These are phyloP conservation scores for Melitaea cinxia DNA, from an alignment of 1,140 invertebrate genomes.

Conservation along the genomic window DNA sequence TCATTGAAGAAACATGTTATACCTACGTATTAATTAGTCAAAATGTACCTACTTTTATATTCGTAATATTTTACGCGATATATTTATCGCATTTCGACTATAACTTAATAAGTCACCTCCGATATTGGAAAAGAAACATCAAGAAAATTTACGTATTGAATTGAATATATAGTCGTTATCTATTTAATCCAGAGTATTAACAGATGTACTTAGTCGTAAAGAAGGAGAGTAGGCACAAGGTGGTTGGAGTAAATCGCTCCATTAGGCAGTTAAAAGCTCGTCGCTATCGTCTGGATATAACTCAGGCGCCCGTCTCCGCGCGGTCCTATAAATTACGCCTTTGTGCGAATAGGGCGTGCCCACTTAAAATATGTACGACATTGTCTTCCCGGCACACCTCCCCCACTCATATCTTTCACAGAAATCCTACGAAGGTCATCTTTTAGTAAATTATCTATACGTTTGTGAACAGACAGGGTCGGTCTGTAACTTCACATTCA, in stretches of 20 bases:
- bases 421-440: conserved; percentile 61
- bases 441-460: conserved; percentile 61
- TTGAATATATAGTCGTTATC: conserved; percentile 23
- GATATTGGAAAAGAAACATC: too few species aligned
- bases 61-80: too few species aligned
- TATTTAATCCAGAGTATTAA: conserved; percentile 41
- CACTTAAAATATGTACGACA: conserved; percentile 79
- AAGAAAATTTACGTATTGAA: conserved; percentile 10
- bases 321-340: conserved; percentile 78
- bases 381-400: conserved; percentile 68
- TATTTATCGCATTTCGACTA: too few species aligned
- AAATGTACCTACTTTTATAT: too few species aligned
- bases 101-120: too few species aligned
- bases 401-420: conserved; percentile 66
- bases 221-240: conserved; percentile 54
- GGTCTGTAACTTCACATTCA: conserved; percentile 33
- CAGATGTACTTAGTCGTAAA: conserved; percentile 41
- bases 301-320: conserved; percentile 76
- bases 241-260: conserved; percentile 77
- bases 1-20: too few species aligned
- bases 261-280: conserved; percentile 81
- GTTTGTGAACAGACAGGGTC: conserved; percentile 43
- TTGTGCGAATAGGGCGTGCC: conserved; percentile 75
- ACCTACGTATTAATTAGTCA: too few species aligned
- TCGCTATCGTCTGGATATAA: conserved; percentile 78